Conservation (phyloP, 2,113 vertebrate species). For the Hippotragus niger region DNA sequence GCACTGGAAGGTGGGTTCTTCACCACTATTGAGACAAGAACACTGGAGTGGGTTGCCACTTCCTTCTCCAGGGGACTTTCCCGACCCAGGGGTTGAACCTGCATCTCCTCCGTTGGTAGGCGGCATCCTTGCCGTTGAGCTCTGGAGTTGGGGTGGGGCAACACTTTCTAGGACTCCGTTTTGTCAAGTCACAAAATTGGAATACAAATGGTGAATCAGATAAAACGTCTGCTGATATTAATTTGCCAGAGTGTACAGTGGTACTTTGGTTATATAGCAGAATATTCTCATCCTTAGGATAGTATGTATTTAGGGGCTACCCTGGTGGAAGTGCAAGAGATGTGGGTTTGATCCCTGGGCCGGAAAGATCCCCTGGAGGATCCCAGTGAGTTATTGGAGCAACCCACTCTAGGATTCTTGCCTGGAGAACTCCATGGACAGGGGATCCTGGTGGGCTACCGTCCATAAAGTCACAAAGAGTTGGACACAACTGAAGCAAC, state of each 20-base stretch:
- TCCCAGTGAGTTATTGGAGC: neutral
- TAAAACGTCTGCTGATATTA: neutral
- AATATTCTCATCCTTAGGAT: neutral
- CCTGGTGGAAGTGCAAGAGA: neutral
- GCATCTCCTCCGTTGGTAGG: neutral
- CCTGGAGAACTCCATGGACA: neutral
- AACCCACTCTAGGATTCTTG: neutral
- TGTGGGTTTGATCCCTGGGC: neutral
- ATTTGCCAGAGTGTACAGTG: neutral
- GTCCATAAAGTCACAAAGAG: neutral
- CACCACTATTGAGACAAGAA: too few species aligned
- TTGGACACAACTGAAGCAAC: neutral
- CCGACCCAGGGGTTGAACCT: neutral
- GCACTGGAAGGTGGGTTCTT: too few species aligned
- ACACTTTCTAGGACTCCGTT: too few species aligned
- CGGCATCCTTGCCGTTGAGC: rapidly evolving
- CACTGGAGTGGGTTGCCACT: neutral
- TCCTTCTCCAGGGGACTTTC: neutral
- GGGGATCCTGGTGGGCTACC: neutral
- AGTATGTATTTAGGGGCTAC: neutral
- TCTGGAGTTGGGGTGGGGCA: neutral
- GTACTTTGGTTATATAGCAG: neutral
- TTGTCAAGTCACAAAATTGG: neutral
- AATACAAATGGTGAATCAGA: neutral
- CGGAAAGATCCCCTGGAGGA: neutral